phyloP scores from a whole-genome alignment of 2,797 vertebrate genomes.

The Macrochelys suwanniensis region DNA sequence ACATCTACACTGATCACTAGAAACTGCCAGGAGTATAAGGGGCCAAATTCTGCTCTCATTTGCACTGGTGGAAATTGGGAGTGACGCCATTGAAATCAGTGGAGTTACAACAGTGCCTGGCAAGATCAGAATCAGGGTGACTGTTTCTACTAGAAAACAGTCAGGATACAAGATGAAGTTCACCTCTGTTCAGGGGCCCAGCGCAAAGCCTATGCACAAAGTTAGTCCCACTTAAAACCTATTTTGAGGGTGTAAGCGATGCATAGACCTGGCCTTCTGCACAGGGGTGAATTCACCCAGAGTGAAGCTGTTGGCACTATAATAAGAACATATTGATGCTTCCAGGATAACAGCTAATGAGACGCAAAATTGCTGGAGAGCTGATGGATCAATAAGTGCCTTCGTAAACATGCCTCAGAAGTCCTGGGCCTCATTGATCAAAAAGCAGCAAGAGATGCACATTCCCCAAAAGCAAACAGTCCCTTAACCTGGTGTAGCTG shows the following conservation, averaged over 20 bases:
- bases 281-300: not conserved
- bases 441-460: not conserved
- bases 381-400: not conserved
- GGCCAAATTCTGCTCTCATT: not conserved
- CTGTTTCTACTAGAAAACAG: not conserved
- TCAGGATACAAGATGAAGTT: not conserved
- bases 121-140: not conserved
- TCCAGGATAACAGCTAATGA: not conserved
- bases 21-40: not conserved
- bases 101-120: not conserved
- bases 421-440: not conserved
- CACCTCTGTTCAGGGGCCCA: not conserved
- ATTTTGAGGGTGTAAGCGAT: not conserved
- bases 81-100: not conserved
- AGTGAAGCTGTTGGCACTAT: not conserved
- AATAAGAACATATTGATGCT: not conserved
- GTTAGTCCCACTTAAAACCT: not conserved
- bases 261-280: not conserved
- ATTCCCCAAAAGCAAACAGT: not conserved
- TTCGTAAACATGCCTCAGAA: not conserved
- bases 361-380: not conserved
- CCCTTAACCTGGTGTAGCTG: not conserved
- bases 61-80: not conserved
- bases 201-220: not conserved
- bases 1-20: not conserved